These are phyloP conservation scores for Mormyrus iriodes DNA, from an alignment of 2,113 vertebrate species.

Conservation along the genomic window DNA sequence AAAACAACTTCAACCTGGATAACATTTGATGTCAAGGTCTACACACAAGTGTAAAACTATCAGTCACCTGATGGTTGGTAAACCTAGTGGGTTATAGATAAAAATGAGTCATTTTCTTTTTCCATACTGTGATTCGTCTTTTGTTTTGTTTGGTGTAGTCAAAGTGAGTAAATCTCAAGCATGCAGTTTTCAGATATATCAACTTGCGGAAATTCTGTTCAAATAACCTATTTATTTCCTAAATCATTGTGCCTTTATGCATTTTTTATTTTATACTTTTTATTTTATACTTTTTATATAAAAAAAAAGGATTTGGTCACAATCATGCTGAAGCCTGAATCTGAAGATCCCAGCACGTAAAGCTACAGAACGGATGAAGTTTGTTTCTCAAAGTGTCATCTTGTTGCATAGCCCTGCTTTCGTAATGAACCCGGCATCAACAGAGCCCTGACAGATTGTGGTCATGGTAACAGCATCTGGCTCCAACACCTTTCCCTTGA, in stretches of 20 bases:
- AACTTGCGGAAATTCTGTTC: constrained; percentile 44
- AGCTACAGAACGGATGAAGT: constrained; percentile 65
- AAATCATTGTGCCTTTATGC: constrained; percentile 57
- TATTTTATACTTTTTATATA: constrained; percentile 43
- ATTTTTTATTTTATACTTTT: constrained; percentile 46
- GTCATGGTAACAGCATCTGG: constrained; percentile 18
- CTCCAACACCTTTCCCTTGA: not conserved
- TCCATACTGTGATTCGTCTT: constrained; percentile 22
- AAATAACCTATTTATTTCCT: constrained; percentile 45
- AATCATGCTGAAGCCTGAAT: constrained; percentile 75
- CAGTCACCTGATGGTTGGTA: constrained; percentile 24
- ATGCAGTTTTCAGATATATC: constrained; percentile 59
- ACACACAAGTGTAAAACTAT: constrained; percentile 21
- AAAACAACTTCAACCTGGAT: constrained; percentile 24
- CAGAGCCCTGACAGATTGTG: constrained; percentile 32
- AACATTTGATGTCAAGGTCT: constrained; percentile 12
- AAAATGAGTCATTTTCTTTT: constrained; percentile 23
- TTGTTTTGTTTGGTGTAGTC: constrained; percentile 32
- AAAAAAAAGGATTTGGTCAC: constrained; percentile 84
- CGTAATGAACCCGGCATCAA: constrained; percentile 28
- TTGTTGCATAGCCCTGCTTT: constrained; percentile 83
- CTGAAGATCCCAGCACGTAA: constrained; percentile 66
- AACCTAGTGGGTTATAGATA: constrained; percentile 23
- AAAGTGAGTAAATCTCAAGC: constrained; percentile 51
- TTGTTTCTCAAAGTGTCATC: constrained; percentile 58